phyloP scores from a whole-genome alignment of 2,113 vertebrate species.

The Platysteira castanea region DNA sequence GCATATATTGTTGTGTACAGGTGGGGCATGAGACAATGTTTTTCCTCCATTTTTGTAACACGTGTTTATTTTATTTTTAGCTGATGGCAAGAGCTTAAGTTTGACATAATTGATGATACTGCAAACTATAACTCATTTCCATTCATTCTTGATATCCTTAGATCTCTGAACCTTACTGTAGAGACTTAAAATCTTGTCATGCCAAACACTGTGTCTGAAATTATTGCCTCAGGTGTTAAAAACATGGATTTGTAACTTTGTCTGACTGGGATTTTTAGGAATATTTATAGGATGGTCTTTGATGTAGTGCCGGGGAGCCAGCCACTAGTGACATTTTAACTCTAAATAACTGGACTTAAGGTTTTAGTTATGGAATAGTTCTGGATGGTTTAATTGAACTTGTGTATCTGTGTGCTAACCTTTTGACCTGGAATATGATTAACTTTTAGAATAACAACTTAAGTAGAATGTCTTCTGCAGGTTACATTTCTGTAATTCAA shows the following conservation, averaged over 20 bases:
- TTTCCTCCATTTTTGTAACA: neutral
- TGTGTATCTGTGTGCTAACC: neutral
- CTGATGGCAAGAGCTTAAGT: neutral
- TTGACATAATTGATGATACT: neutral
- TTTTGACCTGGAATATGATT: neutral
- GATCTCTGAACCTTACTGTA: neutral
- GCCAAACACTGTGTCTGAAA: neutral
- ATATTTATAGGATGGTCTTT: neutral
- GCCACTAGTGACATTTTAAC: neutral
- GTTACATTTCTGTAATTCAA: neutral
- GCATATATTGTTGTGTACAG: neutral
- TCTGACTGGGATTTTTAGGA: neutral
- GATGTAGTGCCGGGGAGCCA: neutral
- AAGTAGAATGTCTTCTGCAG: neutral
- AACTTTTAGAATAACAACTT: neutral
- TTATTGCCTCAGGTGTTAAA: neutral
- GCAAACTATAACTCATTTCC: neutral
- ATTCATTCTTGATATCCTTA: neutral
- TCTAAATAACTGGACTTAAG: neutral
- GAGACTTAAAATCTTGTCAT: neutral
- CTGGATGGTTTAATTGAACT: neutral
- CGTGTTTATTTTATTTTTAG: neutral
- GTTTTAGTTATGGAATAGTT: neutral
- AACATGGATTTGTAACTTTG: accelerated
- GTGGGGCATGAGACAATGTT: neutral